These are phyloP conservation scores for Marmota flaviventris DNA, from an alignment of 2,113 vertebrate species.

Conservation along the genomic window DNA sequence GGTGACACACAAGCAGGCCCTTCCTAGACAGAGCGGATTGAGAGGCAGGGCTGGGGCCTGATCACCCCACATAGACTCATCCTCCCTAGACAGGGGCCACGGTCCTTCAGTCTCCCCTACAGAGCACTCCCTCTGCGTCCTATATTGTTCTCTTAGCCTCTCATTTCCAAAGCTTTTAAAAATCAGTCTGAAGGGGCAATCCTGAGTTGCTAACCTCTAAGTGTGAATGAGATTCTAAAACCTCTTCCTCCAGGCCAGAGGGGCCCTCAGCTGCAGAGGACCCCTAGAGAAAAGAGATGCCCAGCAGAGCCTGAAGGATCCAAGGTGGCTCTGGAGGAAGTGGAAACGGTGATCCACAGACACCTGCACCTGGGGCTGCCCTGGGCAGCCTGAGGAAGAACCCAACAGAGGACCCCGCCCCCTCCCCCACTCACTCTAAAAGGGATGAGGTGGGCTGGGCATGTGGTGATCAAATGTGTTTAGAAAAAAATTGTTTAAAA, in stretches of 20 bases:
- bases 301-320: not conserved
- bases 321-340: rapidly evolving
- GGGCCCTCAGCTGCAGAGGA: not conserved
- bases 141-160: not conserved
- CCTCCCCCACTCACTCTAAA: not conserved
- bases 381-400: not conserved
- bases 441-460: not conserved
- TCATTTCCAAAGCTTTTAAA: not conserved
- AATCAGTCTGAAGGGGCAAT: not conserved
- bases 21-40: not conserved
- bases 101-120: not conserved
- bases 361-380: not conserved
- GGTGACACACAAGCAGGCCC: not conserved
- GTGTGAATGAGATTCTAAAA: not conserved
- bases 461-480: not conserved
- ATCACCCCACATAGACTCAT: not conserved
- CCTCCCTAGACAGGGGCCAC: not conserved
- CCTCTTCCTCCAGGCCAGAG: not conserved
- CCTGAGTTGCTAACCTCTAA: not conserved
- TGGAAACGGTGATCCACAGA: not conserved
- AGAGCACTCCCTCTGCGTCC: not conserved
- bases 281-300: not conserved
- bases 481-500: not conserved
- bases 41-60: not conserved
- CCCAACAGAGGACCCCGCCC: too few species aligned